These are phyloP conservation scores for Helicoverpa armigera DNA, from an alignment of 1,140 invertebrate genomes.

Conservation along the genomic window DNA sequence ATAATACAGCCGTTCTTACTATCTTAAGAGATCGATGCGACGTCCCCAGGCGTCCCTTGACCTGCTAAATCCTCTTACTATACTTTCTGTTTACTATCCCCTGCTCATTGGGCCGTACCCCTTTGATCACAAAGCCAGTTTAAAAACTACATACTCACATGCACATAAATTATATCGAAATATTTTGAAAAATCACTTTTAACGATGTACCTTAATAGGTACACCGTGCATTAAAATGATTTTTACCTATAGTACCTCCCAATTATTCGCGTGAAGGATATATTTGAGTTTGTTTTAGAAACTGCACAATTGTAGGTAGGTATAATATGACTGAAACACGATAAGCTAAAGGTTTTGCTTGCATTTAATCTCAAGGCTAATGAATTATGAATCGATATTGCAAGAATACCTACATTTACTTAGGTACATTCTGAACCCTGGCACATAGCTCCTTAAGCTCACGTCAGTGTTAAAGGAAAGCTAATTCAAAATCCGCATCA, in stretches of 20 bases:
- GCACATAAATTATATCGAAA: background rate
- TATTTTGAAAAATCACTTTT: no score
- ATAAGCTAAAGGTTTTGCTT: constrained; percentile 23
- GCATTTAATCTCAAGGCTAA: constrained; percentile 19
- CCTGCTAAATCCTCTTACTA: constrained; percentile 57
- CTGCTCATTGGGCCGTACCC: constrained; percentile 32
- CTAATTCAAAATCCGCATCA: constrained; percentile 38
- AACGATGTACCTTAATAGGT: no score
- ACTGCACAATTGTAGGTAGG: background rate
- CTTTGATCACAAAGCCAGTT: constrained; percentile 42
- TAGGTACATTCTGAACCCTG: background rate
- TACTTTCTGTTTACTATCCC: constrained; percentile 39
- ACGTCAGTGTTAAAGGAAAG: background rate
- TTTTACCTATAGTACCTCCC: no score
- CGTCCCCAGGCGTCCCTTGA: constrained; percentile 46
- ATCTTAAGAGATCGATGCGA: constrained; percentile 52
- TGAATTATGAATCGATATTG: constrained; percentile 5
- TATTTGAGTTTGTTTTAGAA: background rate
- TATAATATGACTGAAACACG: background rate
- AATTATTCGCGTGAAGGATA: no score
- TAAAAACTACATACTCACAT: constrained; percentile 34
- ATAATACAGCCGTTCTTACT: constrained; percentile 32
- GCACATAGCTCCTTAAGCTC: background rate
- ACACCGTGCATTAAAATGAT: no score
- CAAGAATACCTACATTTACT: background rate